Conservation (phyloP, 1,140 invertebrate species). For the Psix sp. region DNA sequence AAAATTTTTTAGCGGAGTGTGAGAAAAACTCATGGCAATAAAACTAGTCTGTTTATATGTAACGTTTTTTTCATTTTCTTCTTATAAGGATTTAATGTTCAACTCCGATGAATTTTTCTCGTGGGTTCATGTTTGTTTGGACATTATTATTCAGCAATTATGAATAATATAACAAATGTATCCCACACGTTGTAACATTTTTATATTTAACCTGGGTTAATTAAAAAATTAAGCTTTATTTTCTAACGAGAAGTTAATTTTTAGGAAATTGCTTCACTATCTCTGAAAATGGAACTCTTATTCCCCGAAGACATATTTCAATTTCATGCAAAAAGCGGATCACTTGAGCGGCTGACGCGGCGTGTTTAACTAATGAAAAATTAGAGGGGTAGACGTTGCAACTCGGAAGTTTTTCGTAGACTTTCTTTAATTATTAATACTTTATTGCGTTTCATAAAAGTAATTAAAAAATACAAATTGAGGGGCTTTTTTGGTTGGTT, state of each 20-base stretch:
- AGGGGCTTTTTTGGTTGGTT: neutral
- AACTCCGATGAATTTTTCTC: too few relatives aligned
- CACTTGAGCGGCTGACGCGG: conserved; percentile 46
- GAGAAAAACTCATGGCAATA: too few relatives aligned
- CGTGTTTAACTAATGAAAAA: conserved; percentile 59
- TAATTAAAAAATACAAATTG: conserved; percentile 19
- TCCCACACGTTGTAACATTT: too few relatives aligned
- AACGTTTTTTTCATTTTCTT: too few relatives aligned
- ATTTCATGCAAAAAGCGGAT: conserved; percentile 53
- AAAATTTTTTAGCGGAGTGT: too few relatives aligned
- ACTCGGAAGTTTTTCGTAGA: conserved; percentile 27
- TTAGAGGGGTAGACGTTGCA: conserved; percentile 28
- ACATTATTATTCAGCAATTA: too few relatives aligned
- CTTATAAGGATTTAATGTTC: too few relatives aligned
- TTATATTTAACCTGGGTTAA: conserved; percentile 11
- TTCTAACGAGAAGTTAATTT: conserved; percentile 36
- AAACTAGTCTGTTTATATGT: too few relatives aligned
- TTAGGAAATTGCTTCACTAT: conserved; percentile 33
- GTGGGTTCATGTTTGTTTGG: too few relatives aligned
- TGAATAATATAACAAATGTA: too few relatives aligned
- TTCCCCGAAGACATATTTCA: conserved; percentile 58
- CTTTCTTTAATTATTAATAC: conserved; percentile 36
- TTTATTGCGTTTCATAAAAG: conserved; percentile 14
- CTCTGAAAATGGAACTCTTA: conserved; percentile 47
- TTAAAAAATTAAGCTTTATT: conserved; percentile 33